A percentile compares a stretch with the other conserved stretches of the same genome.
phyloP scores from a whole-genome alignment of 2,888 invertebrate genomes.

The Petrolisthes manimaculis region DNA sequence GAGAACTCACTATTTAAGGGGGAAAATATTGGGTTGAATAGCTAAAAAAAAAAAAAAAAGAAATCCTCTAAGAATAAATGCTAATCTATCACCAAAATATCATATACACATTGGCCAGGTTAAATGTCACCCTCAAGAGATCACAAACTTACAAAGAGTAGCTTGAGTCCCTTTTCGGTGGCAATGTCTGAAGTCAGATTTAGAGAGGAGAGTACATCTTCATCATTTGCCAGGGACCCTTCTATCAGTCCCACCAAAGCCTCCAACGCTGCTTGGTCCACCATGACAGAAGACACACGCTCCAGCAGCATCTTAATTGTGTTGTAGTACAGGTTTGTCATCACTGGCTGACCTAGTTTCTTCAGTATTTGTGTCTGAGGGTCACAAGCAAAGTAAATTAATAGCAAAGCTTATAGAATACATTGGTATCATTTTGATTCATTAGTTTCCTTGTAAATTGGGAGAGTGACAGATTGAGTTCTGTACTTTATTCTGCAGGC shows the following conservation, averaged over 20 bases:
- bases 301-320: slow-evolving; percentile 95
- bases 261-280: slow-evolving; percentile 87
- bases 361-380: slow-evolving; percentile 77
- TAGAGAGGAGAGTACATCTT: slow-evolving; percentile 79
- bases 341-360: slow-evolving; percentile 92
- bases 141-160: slow-evolving; percentile 76
- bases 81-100: too few species aligned
- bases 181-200: slow-evolving; percentile 86
- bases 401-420: background rate
- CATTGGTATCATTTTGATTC: background rate
- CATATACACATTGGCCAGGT: too few species aligned
- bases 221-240: slow-evolving; percentile 79
- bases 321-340: slow-evolving; percentile 95
- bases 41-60: too few species aligned
- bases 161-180: slow-evolving; percentile 88
- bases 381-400: background rate
- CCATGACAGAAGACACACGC: slow-evolving; percentile 94
- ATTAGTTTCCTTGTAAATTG: background rate
- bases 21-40: too few species aligned
- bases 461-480: too few species aligned
- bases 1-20: too few species aligned
- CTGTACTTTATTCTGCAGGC: too few species aligned
- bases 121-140: background rate
- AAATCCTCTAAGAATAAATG: too few species aligned
- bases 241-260: slow-evolving; percentile 76